Evolutionary conservation across 2,888 invertebrate genomes (phyloP).

Genomic region (Zaprionus lineosus): DNA sequence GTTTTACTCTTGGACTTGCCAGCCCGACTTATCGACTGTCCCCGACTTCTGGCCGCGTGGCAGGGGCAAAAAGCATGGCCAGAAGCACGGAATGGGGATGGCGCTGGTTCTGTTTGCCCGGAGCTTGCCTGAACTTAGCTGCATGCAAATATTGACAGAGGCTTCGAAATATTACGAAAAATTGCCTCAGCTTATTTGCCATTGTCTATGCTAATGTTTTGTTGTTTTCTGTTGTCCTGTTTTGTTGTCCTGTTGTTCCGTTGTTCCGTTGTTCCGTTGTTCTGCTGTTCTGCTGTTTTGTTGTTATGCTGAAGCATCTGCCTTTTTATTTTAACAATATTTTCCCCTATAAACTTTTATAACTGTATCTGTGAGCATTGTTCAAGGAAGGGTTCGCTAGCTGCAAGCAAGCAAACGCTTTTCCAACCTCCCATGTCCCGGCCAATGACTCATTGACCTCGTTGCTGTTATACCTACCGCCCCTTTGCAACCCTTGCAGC

Average conservation of each 20-base stretch:
- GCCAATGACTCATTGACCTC: constrained; percentile 76
- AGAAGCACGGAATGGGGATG: background rate
- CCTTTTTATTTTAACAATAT: too few species aligned
- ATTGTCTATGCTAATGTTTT: constrained; percentile 24
- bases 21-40: constrained; percentile 4
- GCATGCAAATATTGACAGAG: constrained; percentile 72
- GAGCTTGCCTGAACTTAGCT: constrained; percentile 49
- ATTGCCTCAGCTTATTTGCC: constrained; percentile 47
- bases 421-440: constrained; percentile 37
- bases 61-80: background rate
- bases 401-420: constrained; percentile 3
- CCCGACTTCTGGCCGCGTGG: constrained; percentile 15
- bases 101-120: constrained; percentile 48
- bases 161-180: constrained; percentile 73
- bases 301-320: too few species aligned
- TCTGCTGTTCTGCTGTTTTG: too few species aligned
- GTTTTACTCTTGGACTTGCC: constrained; percentile 51
- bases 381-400: background rate
- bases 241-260: too few species aligned
- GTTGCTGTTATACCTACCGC: constrained; percentile 29
- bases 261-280: too few species aligned
- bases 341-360: too few species aligned
- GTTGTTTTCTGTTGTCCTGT: background rate
- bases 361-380: too few species aligned
- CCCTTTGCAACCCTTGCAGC: background rate